Evolutionary conservation across 1,140 invertebrate species (phyloP).

Genomic region (Aphelenchoides besseyi): DNA sequence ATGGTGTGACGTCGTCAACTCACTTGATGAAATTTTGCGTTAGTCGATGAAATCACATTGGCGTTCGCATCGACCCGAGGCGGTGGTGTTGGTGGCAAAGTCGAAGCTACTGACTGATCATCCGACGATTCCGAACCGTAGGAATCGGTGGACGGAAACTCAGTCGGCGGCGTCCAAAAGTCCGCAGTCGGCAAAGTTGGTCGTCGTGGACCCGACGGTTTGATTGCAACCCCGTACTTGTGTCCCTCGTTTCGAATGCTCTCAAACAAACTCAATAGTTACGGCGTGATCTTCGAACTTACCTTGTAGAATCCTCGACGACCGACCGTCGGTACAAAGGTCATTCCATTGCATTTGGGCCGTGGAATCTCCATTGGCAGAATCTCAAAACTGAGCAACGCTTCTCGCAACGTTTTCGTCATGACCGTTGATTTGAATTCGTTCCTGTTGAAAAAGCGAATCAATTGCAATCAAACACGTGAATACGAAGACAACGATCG

Average conservation of each 20-base stretch:
- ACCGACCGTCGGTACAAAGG: slow-evolving; percentile 55
- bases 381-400: slow-evolving; percentile 26
- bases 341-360: slow-evolving; percentile 53
- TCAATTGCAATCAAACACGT: no score
- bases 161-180: slow-evolving; percentile 1
- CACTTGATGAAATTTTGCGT: not conserved
- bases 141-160: not conserved
- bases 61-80: not conserved
- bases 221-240: slow-evolving; percentile 49
- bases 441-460: no score
- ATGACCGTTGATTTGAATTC: no score
- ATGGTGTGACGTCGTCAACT: no score
- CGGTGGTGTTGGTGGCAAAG: not conserved
- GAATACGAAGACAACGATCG: no score
- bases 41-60: not conserved
- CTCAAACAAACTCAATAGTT: no score
- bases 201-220: slow-evolving; percentile 43
- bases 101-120: not conserved
- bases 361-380: slow-evolving; percentile 53
- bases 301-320: slow-evolving; percentile 59
- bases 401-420: slow-evolving; percentile 10
- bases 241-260: slow-evolving; percentile 49
- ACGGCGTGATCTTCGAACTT: slow-evolving; percentile 23
- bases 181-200: slow-evolving; percentile 35
- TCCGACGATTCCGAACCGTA: not conserved